A percentile compares a stretch with the other conserved stretches of the same genome.
phyloP scores from a whole-genome alignment of 2,113 vertebrate species.

The Rallus limicola region DNA sequence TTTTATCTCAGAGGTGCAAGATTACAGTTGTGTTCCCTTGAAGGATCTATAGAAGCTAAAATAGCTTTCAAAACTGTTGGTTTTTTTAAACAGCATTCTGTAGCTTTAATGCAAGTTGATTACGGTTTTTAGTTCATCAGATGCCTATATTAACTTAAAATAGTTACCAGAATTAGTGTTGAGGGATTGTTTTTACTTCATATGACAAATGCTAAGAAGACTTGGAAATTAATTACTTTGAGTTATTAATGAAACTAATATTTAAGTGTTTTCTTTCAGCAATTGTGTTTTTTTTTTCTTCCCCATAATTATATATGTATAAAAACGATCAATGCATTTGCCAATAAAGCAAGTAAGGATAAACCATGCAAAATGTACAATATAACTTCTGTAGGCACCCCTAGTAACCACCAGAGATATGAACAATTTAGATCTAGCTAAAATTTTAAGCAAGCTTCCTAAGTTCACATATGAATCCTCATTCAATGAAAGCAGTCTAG shows the following conservation, averaged over 20 bases:
- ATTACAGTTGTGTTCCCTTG: background rate
- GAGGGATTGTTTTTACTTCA: background rate
- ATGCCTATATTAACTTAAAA: background rate
- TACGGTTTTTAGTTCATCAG: background rate
- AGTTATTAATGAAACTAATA: background rate
- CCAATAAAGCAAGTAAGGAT: background rate
- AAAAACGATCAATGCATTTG: background rate
- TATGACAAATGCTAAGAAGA: background rate
- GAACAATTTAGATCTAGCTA: background rate
- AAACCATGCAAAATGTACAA: accelerated
- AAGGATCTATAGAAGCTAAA: background rate
- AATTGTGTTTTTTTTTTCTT: background rate
- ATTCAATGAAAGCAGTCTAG: background rate
- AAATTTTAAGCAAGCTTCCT: background rate
- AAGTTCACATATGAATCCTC: background rate
- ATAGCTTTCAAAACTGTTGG: background rate
- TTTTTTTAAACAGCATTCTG: background rate
- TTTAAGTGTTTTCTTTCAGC: background rate
- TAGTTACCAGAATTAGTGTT: background rate
- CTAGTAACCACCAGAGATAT: background rate
- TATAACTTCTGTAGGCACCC: background rate
- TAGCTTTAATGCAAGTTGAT: background rate
- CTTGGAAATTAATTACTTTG: background rate
- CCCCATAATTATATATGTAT: accelerated
- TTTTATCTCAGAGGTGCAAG: background rate